Conservation (phyloP, 2,888 invertebrate species). For the Pherbina coryleti region DNA sequence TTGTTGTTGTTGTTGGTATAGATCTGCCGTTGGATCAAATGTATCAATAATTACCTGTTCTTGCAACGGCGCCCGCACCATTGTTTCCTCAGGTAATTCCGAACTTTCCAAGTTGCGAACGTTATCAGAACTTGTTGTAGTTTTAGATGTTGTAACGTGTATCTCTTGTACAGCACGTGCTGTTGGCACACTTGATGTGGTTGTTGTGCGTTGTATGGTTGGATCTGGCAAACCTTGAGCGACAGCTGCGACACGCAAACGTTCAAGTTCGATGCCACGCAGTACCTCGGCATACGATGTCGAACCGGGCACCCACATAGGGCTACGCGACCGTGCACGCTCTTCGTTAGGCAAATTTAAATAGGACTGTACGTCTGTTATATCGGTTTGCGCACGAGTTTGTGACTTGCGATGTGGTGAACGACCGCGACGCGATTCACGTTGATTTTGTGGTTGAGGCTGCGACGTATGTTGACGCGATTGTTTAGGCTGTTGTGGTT, state of each 20-base stretch:
- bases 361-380: conserved; percentile 45
- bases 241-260: conserved; percentile 50
- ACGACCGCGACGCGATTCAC: conserved; percentile 57
- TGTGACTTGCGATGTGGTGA: conserved; percentile 59
- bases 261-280: conserved; percentile 72
- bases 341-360: conserved; percentile 55
- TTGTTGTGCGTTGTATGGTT: conserved; percentile 19
- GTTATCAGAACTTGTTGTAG: background rate
- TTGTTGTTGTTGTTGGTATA: conserved; percentile 4
- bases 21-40: conserved; percentile 4
- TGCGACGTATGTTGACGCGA: conserved; percentile 28
- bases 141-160: background rate
- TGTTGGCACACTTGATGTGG: conserved; percentile 11
- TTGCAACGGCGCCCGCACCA: conserved; percentile 48
- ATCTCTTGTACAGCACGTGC: background rate
- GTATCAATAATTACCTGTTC: background rate
- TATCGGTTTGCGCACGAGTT: conserved; percentile 16
- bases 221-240: conserved; percentile 29
- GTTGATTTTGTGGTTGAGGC: conserved; percentile 40
- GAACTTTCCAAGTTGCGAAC: background rate
- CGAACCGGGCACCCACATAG: conserved; percentile 81
- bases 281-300: conserved; percentile 86
- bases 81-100: conserved; percentile 23
- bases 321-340: conserved; percentile 76
- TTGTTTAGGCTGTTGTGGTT: conserved; percentile 43